Conservation (phyloP, 1,140 invertebrate species). For the Euglossa dilemma region DNA sequence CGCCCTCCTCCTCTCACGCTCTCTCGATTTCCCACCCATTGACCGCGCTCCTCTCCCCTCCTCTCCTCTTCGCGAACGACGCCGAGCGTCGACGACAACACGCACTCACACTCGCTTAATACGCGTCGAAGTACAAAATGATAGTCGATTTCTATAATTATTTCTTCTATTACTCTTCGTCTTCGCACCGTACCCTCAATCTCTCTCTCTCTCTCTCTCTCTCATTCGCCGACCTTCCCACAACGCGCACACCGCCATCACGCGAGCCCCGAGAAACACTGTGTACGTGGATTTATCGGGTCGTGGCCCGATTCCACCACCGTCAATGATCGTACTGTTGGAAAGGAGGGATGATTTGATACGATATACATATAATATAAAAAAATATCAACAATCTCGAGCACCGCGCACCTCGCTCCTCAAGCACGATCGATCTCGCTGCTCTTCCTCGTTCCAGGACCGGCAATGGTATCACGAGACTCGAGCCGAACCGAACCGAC, state of each 20-base stretch:
- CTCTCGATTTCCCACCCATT: no score
- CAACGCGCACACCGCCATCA: neutral
- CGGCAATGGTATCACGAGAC: no score
- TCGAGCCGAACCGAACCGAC: neutral
- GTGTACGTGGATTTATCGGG: no score
- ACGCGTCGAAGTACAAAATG: slow-evolving; percentile 68
- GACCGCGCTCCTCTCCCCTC: neutral
- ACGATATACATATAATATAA: slow-evolving; percentile 71
- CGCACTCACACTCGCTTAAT: slow-evolving; percentile 28
- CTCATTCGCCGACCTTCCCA: neutral
- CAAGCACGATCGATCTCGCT: neutral
- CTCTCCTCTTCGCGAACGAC: neutral
- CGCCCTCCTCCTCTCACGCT: slow-evolving; percentile 4
- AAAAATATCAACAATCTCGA: slow-evolving; percentile 77
- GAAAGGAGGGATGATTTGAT: slow-evolving; percentile 38
- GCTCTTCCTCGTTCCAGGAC: neutral
- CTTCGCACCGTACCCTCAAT: slow-evolving; percentile 10
- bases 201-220: slow-evolving; percentile 7
- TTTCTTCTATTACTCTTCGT: neutral
- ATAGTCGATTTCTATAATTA: slow-evolving; percentile 52
- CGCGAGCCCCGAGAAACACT: neutral
- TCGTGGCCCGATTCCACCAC: neutral
- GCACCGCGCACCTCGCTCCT: slow-evolving; percentile 61
- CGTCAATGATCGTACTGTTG: slow-evolving; percentile 11
- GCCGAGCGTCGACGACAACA: neutral